Evolutionary conservation across 1,140 invertebrate species (phyloP).

Genomic region (Caenorhabditis brenneri): DNA sequence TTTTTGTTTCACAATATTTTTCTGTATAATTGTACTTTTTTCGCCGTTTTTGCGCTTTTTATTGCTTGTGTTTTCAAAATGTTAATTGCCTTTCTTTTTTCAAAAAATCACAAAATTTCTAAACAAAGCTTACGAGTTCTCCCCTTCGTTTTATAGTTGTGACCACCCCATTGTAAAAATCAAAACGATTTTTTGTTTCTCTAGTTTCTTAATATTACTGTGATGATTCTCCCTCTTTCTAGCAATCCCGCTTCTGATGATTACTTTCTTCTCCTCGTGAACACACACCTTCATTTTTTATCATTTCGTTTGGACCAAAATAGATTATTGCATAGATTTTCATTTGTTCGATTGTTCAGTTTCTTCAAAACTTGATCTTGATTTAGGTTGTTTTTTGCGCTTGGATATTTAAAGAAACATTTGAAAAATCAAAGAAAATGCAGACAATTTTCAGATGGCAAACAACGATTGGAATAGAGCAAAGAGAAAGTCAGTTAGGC

Average conservation of each 20-base stretch:
- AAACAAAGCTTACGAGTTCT: no score
- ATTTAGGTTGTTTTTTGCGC: no score
- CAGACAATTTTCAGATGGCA: not conserved
- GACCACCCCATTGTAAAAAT: no score
- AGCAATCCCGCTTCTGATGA: not conserved
- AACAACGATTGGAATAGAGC: slow-evolving; percentile 10
- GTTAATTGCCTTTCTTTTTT: not conserved
- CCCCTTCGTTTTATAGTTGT: not conserved
- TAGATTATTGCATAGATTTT: not conserved
- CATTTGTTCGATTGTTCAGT: no score
- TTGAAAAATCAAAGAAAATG: not conserved
- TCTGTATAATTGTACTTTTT: slow-evolving; percentile 6
- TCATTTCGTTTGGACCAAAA: not conserved
- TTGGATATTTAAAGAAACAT: no score
- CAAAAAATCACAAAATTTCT: not conserved
- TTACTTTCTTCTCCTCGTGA: not conserved
- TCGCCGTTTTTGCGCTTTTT: not conserved
- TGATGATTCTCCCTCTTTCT: not conserved
- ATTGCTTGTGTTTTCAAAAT: not conserved
- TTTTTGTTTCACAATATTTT: not conserved
- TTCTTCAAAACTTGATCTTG: no score
- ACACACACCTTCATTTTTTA: no score
- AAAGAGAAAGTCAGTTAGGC: not conserved
- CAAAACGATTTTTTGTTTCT: not conserved
- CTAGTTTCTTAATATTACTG: not conserved